phyloP scores from a whole-genome alignment of 1,140 invertebrate species.

The Nixonia krombeini region DNA sequence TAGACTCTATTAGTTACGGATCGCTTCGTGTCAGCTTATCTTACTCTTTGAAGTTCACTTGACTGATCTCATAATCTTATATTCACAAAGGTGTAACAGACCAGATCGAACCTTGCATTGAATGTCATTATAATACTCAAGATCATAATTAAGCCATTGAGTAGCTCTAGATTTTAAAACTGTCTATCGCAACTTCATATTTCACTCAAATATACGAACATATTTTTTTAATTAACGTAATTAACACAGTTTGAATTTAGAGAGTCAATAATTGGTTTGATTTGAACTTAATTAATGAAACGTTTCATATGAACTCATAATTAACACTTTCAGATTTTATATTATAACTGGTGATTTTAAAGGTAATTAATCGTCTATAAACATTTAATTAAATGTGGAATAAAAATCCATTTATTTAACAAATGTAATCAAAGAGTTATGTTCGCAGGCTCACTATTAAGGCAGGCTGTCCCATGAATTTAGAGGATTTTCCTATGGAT shows the following conservation, averaged over 20 bases:
- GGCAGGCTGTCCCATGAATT: conserved; percentile 92
- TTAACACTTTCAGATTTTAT: too few species aligned
- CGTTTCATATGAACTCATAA: too few species aligned
- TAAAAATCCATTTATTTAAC: background rate
- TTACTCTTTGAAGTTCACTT: conserved; percentile 32
- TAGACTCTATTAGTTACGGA: conserved; percentile 55
- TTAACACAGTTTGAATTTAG: too few species aligned
- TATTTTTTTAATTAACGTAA: too few species aligned
- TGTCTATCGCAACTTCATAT: too few species aligned
- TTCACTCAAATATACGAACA: too few species aligned
- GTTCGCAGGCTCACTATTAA: conserved; percentile 87
- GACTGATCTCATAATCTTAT: conserved; percentile 33
- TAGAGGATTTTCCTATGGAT: conserved; percentile 94
- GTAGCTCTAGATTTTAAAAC: too few species aligned
- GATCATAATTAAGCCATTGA: background rate
- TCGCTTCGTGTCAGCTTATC: conserved; percentile 42
- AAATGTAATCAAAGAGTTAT: background rate
- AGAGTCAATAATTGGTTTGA: too few species aligned
- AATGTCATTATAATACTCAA: conserved; percentile 1
- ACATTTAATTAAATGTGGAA: background rate
- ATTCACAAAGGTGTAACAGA: conserved; percentile 17
- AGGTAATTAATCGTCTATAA: too few species aligned
- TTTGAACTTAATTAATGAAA: too few species aligned
- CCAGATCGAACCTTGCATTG: conserved; percentile 21
- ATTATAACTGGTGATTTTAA: too few species aligned